Evolutionary conservation across 2,888 invertebrate species (phyloP), one percentile per base, ranked within the genome.

Genomic region (Cryptocheilus praepositus): DNA sequence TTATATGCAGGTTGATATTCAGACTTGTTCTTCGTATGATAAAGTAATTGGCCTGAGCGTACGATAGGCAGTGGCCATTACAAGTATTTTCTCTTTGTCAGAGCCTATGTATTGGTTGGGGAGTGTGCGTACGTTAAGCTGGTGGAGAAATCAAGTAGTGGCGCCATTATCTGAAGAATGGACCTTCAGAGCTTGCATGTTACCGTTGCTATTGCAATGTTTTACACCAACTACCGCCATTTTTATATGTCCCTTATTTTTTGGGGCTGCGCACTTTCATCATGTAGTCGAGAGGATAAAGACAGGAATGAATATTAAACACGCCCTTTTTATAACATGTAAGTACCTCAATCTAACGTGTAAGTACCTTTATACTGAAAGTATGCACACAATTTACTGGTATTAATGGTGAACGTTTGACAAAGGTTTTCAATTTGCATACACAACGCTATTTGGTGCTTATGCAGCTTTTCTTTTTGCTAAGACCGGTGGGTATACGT

Each of bases 141-240:
- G 97, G 96, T 91, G 97, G 80, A 91, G 98, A 70, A 97, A 96
- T 87, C 95, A 96, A 85, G 89, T 98, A 28, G 95, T 98, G 81
- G 98, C 98, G 0, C 98, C 98, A 0, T 88, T 98, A 59, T 96
- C 97, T 65, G 98, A 98, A 89, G 98, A 98, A 89, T 96, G 98
- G 91, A 96, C 97, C 7, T 98, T 97, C 89, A 91, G 98, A 76
- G 96, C 97, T 0, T 98, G 98, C 85, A 98, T 98, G 96, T 91
- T 98, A 89, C 97, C 98, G 3, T 88, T 98, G 49, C 90, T 98
- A 51, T 89, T 97, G 76, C 96, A 97, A 84, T 95, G 95, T 84
- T 93, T 96, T 80, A 90, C 92, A 25, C 94, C 95, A 0, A 88
- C 92, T 43, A 92, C 92, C 67, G 94, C 96, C 21, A 93, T 98